Percentiles rank a stretch among this genome's conserved stretches.
phyloP scores from a whole-genome alignment of 53 echinoderm and acorn worm species.

The Paracentrotus lividus region DNA sequence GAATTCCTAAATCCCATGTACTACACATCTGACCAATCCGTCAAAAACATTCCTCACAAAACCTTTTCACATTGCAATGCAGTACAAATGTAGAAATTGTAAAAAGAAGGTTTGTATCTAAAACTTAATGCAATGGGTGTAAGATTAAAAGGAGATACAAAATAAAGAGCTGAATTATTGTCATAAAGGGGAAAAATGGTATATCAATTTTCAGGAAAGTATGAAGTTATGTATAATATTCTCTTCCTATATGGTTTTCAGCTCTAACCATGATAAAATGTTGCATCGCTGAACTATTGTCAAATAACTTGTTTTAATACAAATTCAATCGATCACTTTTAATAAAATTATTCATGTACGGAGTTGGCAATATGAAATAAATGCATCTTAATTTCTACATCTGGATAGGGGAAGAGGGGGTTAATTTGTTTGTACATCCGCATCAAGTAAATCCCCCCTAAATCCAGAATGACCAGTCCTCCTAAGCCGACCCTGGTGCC shows the following conservation, averaged over 20 bases:
- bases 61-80: neutral
- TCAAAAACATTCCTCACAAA: neutral
- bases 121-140: neutral
- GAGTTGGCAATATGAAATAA: neutral
- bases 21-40: conserved; percentile 2
- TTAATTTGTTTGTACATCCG: conserved; percentile 48
- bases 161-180: no score
- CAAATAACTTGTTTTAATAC: no score
- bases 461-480: conserved; percentile 34
- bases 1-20: neutral
- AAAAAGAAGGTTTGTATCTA: neutral
- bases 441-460: conserved; percentile 18
- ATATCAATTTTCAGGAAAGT: neutral
- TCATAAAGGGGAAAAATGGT: no score
- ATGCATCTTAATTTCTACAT: no score
- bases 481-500: conserved; percentile 36
- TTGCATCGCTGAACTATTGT: no score
- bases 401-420: no score
- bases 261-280: no score
- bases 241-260: no score
- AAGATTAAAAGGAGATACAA: no score
- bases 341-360: neutral
- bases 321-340: neutral
- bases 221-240: no score
- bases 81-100: neutral